Evolutionary conservation across 1,140 invertebrate genomes (phyloP).

Genomic region (Drosophila rufa): DNA sequence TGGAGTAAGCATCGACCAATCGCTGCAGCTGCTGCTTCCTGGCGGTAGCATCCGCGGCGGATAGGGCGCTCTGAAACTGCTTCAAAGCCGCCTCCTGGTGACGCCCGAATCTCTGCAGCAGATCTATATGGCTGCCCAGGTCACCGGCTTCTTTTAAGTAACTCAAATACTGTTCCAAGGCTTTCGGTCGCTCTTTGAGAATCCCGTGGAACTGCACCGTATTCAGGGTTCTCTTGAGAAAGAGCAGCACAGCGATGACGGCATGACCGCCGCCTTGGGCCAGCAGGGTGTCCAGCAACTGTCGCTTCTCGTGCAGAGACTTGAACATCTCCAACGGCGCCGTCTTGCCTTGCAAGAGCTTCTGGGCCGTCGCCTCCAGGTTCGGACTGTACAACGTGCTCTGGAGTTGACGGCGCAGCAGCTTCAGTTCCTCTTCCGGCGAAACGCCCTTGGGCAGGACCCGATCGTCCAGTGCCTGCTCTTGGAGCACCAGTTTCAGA

Average conservation of each 20-base stretch:
- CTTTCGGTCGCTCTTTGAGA: conserved; percentile 85
- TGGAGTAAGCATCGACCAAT: conserved; percentile 63
- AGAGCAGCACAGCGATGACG: conserved; percentile 87
- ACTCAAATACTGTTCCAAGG: conserved; percentile 87
- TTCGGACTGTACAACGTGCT: conserved; percentile 76
- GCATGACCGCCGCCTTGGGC: conserved; percentile 87
- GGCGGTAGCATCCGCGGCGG: conserved; percentile 13
- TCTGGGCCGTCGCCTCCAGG: conserved; percentile 84
- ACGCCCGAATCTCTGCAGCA: conserved; percentile 87
- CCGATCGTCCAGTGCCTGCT: conserved; percentile 71
- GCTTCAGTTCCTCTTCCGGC: conserved; percentile 71
- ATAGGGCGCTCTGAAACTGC: conserved; percentile 86
- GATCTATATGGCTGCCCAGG: conserved; percentile 85
- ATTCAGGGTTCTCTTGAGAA: conserved; percentile 87
- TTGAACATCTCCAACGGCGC: conserved; percentile 86
- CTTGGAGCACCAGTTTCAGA: conserved; percentile 67
- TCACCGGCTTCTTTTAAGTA: conserved; percentile 86
- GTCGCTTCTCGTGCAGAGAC: conserved; percentile 87
- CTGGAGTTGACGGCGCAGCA: conserved; percentile 76
- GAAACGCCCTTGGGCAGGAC: conserved; percentile 72
- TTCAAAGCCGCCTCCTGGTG: conserved; percentile 87
- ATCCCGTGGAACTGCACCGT: conserved; percentile 86
- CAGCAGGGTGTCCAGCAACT: conserved; percentile 86
- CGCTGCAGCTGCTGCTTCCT: conserved; percentile 68
- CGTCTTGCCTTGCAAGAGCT: conserved; percentile 85